Evolutionary conservation across 92 coral and sea anemone species (phyloP), one percentile per base, ranked within the genome.

Genomic region (Siderastrea radians): DNA sequence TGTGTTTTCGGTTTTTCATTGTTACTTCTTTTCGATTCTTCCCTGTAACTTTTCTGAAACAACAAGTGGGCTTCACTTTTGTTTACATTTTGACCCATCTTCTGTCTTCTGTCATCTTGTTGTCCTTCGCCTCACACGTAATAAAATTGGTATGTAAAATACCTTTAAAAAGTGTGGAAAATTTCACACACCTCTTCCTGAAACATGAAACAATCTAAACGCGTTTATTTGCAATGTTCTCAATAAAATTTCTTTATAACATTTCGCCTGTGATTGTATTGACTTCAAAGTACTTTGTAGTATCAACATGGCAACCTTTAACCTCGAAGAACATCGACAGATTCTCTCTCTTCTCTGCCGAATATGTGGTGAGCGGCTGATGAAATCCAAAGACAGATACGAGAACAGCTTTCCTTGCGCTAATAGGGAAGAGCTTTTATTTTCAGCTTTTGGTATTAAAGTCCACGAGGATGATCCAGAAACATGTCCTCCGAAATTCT

Each of bases 291-390:
- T 14, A 8, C 11, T 3, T 14, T 57, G 11, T 57, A 2, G 14
- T 52, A 5, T 7, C 0, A 4, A 64, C 4, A 68, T 68, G 52
- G 74, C 74, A 6, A 68, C 44, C 74, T 85, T 75, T 60, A 77
- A 76, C 26, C 72, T 81, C 19, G 7, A 60, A 67, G 85, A 81
- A 81, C 85, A 81, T 68, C 77, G 55, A 81, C 17, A 68, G 49
- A 81, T 38, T 50, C 10, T 19, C 11, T 38, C 47, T 4, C 67
- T 67, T 68, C 75, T 81, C 6, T 81, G 86, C 74, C 73, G 86
- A 81, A 81, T 68, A 2, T 81, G 86, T 51, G 80, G 87, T n/a
- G 80, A 83, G 57, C 80, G 68, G 19, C 51, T 81, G 50, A 68
- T 15, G 86, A 81, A 53, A 38, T 60, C 76, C 38, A 68, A 81